These are phyloP conservation scores for Drosophila trapezifrons DNA, from an alignment of 1,140 invertebrate genomes.

Conservation along the genomic window DNA sequence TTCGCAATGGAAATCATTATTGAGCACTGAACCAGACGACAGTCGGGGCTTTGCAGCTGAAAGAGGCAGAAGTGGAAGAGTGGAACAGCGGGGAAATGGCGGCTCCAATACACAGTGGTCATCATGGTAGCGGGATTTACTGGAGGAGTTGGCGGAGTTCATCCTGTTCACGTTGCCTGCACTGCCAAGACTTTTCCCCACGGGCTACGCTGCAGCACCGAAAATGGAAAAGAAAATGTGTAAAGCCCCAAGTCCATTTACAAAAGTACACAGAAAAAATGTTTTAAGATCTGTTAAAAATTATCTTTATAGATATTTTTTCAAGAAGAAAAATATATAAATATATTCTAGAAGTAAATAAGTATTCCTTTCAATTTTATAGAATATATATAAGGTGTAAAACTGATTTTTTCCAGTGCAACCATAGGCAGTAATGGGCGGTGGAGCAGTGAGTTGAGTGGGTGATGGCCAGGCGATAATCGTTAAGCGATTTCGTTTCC, in stretches of 20 bases:
- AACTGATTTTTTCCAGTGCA: constrained; percentile 9
- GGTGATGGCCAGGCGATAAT: constrained; percentile 56
- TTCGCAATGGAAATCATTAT: constrained; percentile 78
- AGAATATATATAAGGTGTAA: background rate
- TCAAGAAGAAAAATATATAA: background rate
- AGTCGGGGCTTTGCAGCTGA: constrained; percentile 1
- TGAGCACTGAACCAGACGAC: constrained; percentile 69
- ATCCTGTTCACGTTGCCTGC: constrained; percentile 17
- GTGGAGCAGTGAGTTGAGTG: constrained; percentile 8
- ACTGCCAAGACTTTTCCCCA: constrained; percentile 31
- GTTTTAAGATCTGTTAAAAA: background rate
- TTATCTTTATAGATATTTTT: background rate
- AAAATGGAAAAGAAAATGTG: constrained; percentile 41
- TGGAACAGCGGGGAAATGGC: background rate
- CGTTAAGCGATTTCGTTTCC: constrained; percentile 69
- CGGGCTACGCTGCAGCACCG: constrained; percentile 10
- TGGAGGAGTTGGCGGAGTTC: constrained; percentile 29
- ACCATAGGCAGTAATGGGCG: constrained; percentile 25
- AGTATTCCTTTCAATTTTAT: background rate
- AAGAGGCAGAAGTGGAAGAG: background rate
- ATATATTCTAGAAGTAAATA: background rate
- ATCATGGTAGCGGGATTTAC: constrained; percentile 24
- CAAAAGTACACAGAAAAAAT: constrained; percentile 7
- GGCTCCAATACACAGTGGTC: constrained; percentile 46
- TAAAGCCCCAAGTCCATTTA: constrained; percentile 5